A percentile compares a stretch with the other conserved stretches of the same genome.
Conservation (phyloP, 1,140 invertebrate species). For the Sycophila sp. region DNA sequence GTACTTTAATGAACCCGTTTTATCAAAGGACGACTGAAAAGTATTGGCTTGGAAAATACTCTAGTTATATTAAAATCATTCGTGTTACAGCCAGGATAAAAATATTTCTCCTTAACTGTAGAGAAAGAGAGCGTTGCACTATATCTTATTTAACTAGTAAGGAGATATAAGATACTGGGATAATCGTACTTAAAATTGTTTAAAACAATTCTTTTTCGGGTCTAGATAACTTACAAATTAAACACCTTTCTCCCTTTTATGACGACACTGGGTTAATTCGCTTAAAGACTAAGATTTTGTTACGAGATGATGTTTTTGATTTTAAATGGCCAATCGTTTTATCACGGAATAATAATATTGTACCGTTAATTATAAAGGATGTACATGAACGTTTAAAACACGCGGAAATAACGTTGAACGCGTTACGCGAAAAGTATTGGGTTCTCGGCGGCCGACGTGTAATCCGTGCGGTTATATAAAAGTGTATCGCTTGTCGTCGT, state of each 20-base stretch:
- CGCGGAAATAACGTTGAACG: slow-evolving; percentile 18
- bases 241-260: background rate
- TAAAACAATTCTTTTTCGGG: background rate
- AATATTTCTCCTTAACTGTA: background rate
- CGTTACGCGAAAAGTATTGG: slow-evolving; percentile 33
- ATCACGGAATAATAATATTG: slow-evolving; percentile 8
- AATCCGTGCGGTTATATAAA: slow-evolving; percentile 5
- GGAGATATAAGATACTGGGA: background rate
- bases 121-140: background rate
- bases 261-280: background rate
- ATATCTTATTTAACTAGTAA: background rate
- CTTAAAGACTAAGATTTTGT: background rate
- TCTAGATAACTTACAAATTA: background rate
- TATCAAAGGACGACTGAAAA: slow-evolving; percentile 23
- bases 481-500: slow-evolving; percentile 21
- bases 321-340: slow-evolving; percentile 39
- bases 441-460: slow-evolving; percentile 16
- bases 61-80: background rate
- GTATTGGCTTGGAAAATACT: slow-evolving; percentile 9
- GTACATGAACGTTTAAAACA: background rate
- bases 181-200: background rate
- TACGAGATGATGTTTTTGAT: background rate
- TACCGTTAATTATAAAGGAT: background rate
- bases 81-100: background rate
- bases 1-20: background rate